phyloP scores from a whole-genome alignment of 92 coral and sea anemone species.

The Parazoanthus atlanticus region DNA sequence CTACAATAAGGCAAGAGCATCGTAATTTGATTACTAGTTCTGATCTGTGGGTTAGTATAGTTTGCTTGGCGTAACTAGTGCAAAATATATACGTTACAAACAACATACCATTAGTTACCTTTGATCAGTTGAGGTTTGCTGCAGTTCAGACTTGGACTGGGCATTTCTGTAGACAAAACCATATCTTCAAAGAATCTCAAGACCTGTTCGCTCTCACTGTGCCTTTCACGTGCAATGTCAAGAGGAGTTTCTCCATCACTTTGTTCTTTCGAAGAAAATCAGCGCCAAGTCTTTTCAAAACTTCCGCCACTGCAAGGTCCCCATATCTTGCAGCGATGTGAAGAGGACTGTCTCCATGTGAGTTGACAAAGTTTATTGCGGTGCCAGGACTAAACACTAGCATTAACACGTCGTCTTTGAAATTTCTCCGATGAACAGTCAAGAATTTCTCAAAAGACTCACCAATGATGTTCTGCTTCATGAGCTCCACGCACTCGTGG shows the following conservation, averaged over 20 bases:
- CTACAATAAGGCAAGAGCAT: too few relatives aligned
- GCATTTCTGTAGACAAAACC: background rate
- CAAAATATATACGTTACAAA: too few relatives aligned
- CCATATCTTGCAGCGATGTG: background rate
- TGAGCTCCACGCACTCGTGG: background rate
- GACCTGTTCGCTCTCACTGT: background rate
- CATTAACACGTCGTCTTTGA: background rate
- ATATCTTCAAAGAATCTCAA: background rate
- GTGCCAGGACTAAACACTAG: background rate
- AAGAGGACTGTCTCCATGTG: background rate
- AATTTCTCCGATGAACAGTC: background rate
- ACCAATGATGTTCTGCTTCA: background rate
- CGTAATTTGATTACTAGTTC: too few relatives aligned
- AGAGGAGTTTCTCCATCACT: background rate
- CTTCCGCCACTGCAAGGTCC: background rate
- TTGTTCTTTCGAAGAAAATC: background rate
- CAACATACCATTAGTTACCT: background rate
- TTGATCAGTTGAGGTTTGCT: background rate
- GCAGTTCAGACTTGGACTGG: background rate
- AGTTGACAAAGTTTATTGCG: background rate
- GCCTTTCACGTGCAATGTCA: conserved; percentile 10
- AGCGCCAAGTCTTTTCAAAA: background rate
- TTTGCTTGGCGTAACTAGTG: too few relatives aligned
- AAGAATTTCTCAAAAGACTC: conserved; percentile 1
- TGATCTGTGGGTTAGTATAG: too few relatives aligned